phyloP scores from a whole-genome alignment of 2,113 vertebrate genomes.

The Hippocampus comes region DNA sequence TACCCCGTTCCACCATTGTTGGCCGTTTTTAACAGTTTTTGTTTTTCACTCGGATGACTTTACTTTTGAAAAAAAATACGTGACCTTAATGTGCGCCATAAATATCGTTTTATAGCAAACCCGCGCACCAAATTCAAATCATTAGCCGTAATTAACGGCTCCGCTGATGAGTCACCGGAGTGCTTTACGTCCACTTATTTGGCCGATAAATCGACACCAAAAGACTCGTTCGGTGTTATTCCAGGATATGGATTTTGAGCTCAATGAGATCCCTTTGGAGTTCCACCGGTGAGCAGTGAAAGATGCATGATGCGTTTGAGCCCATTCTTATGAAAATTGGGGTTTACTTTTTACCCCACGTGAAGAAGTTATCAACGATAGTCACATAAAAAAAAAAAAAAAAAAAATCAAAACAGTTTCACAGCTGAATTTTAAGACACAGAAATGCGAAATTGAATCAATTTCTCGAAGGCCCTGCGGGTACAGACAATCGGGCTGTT shows the following conservation, averaged over 20 bases:
- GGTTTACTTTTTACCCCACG: neutral
- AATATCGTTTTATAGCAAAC: constrained; percentile 77
- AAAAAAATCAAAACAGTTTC: neutral
- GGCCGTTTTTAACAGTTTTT: constrained; percentile 16
- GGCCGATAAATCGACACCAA: constrained; percentile 63
- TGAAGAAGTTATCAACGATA: neutral
- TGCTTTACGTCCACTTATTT: constrained; percentile 66
- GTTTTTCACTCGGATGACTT: constrained; percentile 49
- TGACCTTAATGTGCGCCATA: constrained; percentile 67
- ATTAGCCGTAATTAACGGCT: constrained; percentile 74
- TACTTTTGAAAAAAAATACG: constrained; percentile 51
- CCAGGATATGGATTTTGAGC: constrained; percentile 29
- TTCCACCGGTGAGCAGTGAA: constrained; percentile 4
- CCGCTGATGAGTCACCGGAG: constrained; percentile 74
- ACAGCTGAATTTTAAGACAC: neutral
- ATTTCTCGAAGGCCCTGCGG: too few relatives aligned
- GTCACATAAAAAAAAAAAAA: neutral
- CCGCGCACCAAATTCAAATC: constrained; percentile 70
- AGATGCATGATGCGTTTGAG: neutral
- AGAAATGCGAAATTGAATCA: neutral
- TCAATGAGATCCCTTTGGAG: constrained; percentile 29
- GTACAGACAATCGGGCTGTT: too few relatives aligned
- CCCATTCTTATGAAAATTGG: neutral
- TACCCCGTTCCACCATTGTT: constrained; percentile 57
- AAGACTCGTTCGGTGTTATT: constrained; percentile 51